Percentiles rank a stretch among this genome's conserved stretches.
These are phyloP conservation scores for Fragum fragum DNA, from an alignment of 2,888 invertebrate genomes.

Conservation along the genomic window DNA sequence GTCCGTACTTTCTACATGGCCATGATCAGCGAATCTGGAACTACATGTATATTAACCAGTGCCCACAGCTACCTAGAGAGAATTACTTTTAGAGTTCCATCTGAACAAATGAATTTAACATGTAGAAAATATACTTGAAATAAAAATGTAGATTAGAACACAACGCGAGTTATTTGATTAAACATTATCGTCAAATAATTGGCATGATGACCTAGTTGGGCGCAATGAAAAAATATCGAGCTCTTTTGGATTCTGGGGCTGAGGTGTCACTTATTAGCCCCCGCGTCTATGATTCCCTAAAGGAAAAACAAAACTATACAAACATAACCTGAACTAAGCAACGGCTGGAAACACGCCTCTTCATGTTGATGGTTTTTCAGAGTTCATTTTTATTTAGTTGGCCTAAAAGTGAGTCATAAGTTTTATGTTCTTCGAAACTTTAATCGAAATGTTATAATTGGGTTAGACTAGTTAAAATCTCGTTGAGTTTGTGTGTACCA, in stretches of 20 bases:
- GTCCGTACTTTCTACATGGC: too few species aligned
- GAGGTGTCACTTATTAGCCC: constrained; percentile 18
- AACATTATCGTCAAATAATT: too few species aligned
- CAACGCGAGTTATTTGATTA: too few species aligned
- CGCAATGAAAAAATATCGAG: not conserved
- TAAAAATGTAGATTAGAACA: not conserved
- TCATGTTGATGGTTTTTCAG: too few species aligned
- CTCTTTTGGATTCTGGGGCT: constrained; percentile 18
- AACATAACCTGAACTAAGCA: constrained; percentile 9
- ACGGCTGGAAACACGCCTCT: constrained; percentile 21
- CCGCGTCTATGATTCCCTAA: constrained; percentile 7
- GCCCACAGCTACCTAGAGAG: constrained; percentile 15
- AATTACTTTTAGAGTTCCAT: constrained; percentile 18
- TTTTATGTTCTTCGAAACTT: too few species aligned
- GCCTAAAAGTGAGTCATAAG: too few species aligned
- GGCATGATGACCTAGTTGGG: too few species aligned
- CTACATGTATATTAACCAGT: not conserved
- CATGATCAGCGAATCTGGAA: not conserved
- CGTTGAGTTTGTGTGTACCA: too few species aligned
- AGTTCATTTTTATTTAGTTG: too few species aligned
- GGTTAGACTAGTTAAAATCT: too few species aligned
- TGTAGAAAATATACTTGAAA: not conserved
- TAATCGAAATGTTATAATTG: too few species aligned
- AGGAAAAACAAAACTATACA: constrained; percentile 2
- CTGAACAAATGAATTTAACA: constrained; percentile 22